A percentile compares a stretch with the other conserved stretches of the same genome.
phyloP scores from a whole-genome alignment of 1,140 invertebrate species.

The Atta colombica region DNA sequence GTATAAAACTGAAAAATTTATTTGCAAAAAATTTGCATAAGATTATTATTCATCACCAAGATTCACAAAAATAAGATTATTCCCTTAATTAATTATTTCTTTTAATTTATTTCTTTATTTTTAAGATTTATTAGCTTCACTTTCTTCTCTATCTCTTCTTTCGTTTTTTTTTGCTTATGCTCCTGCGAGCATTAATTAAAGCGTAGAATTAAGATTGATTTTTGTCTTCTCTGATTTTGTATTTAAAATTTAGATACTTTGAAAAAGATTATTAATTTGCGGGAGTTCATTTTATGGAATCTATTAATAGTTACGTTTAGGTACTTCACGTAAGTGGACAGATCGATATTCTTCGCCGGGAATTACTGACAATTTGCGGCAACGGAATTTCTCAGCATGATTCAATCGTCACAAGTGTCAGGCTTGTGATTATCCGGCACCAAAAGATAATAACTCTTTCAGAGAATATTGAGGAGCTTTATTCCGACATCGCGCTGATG shows the following conservation, averaged over 20 bases:
- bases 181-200: background rate
- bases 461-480: conserved; percentile 59
- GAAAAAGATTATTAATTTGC: background rate
- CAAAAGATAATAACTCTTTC: conserved; percentile 60
- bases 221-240: background rate
- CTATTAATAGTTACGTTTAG: conserved; percentile 41
- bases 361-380: background rate
- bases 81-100: no score
- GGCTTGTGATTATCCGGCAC: conserved; percentile 26
- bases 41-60: no score
- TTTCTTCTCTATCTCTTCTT: no score
- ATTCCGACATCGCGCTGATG: conserved; percentile 61
- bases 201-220: background rate
- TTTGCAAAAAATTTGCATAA: no score
- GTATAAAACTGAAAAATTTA: no score
- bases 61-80: no score
- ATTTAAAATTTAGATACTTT: background rate
- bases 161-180: background rate
- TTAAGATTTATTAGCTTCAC: background rate
- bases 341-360: conserved; percentile 65
- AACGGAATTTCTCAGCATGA: background rate
- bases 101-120: background rate
- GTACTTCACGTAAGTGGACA: conserved; percentile 63
- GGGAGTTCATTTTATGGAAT: background rate
- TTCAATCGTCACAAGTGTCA: conserved; percentile 17